Base-by-base conservation (phyloP, 2,888 invertebrate species). In the Gymnocheta viridis region DNA sequence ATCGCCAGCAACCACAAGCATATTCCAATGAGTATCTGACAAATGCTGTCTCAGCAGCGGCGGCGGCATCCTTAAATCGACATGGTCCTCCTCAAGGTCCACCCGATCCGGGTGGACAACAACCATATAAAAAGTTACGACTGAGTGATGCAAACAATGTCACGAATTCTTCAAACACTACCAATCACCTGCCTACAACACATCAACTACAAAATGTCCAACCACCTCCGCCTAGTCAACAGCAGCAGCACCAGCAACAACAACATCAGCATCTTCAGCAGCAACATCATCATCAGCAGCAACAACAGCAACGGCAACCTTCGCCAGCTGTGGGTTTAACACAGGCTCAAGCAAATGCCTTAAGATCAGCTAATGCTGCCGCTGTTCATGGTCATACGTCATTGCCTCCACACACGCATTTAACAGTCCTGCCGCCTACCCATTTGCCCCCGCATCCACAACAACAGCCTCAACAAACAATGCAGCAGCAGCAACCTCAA, bases 171-270 rank as follows among this genome's bases (percentile, higher is more conserved):
- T 77, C 82, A 66, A 81, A 69, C 62, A 69, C 74, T 54, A 74
- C 90, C 84, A 91, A 91, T 89, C 91, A 91, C 90, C 90, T 91
- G 91, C 86, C 89, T 51, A 84, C 77, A 69, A 93, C 95, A 94
- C 93, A 94, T 78, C 84, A 84, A 78, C 60, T 84, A 51, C 84
- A 84, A 73, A 84, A 81, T 81, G 85, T 69, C 70, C 87, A 95
- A 91, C 93, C 95, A 83, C 93, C 95, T 90, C 93, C 93, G 86
- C 87, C 87, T 86, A 92, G 92, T 86, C 91, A 92, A 81, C 92
- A 93, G 17, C 85, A 82, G 12, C 85, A 85, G 17, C 83, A 78
- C 1, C 82, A 82, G 19, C 84, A 80, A 9, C 85, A 82, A 12
- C 84, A 82, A 5, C 86, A 82, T 3, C 86, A 73, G 6, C 84